Evolutionary conservation across 2,113 vertebrate genomes (phyloP), one percentile per base, ranked within the genome.

Genomic region (Lagopus muta): DNA sequence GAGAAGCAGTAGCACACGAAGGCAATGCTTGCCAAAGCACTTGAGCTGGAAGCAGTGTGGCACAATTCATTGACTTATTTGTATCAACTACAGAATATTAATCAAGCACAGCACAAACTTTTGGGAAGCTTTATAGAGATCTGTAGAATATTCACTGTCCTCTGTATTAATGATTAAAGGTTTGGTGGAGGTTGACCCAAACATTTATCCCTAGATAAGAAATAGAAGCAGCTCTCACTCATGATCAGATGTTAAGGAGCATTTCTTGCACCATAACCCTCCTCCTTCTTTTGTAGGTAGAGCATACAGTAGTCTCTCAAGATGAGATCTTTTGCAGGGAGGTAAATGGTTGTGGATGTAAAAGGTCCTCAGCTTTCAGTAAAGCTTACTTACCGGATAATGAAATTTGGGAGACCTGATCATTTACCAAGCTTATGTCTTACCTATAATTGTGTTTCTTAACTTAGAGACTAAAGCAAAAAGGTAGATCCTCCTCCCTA

Each of bases 1-100:
- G 72, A 79, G 86, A 89, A 92, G 64, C 76, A 79, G 50, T 36
- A 94, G 94, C 70, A 85, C 85, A 72, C 8, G 71, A 82, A 93
- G 52, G 64, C 58, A 91, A 73, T 7, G 58, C 85, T 69, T 89
- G 88, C 88, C 94, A 94, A 79, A 90, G 82, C 55, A 75, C 72
- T 93, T 57, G 79, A 70, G 67, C 67, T 90, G 28, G 62, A 32
- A 93, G 67, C 82, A 88, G 20, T 18, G 65, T 5, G 47, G 82
- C 67, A 76, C 69, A 72, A 79, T 58, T 88, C 79, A 93, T 42
- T 1, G 2, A 72, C 50, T 54, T 72, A 52, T 28, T 22, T 48
- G 34, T 58, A 85, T 28, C 58, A 87, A 42, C 66, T 47, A 71
- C 3, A 48, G 77, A 87, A 38, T 40, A 81, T 40, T 77, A 42